Conservation (phyloP, 2,888 invertebrate species). For the Tuta absoluta region DNA sequence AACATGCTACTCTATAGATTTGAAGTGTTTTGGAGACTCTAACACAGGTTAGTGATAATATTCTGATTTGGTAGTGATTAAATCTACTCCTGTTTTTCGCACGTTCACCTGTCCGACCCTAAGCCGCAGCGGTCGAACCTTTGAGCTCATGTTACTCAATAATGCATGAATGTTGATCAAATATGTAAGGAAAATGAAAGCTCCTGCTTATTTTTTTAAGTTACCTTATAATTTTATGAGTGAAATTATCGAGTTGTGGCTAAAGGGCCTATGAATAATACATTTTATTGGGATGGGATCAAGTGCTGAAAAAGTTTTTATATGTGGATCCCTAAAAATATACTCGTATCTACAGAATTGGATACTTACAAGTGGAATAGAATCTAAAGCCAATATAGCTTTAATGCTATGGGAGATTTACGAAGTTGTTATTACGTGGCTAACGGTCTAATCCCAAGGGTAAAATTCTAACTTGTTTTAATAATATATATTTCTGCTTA, state of each 20-base stretch:
- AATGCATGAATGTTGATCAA: constrained; percentile 14
- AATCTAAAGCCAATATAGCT: constrained; percentile 1
- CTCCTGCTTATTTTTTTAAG: background rate
- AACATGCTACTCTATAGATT: constrained; percentile 48
- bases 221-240: background rate
- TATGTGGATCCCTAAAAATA: too few species aligned
- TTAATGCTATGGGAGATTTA: background rate
- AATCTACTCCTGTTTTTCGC: constrained; percentile 38
- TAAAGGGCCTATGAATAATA: background rate
- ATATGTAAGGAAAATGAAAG: constrained; percentile 19
- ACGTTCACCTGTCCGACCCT: constrained; percentile 20
- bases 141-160: constrained; percentile 14
- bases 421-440: constrained; percentile 1
- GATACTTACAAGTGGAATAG: background rate
- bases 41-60: constrained; percentile 51
- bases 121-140: constrained; percentile 19
- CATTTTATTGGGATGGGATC: too few species aligned
- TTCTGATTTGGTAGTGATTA: constrained; percentile 45
- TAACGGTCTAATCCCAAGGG: background rate
- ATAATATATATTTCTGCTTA: background rate
- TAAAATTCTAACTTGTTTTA: background rate
- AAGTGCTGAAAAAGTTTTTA: too few species aligned
- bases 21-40: constrained; percentile 29
- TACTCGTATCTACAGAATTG: too few species aligned
- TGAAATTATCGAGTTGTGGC: background rate